These are phyloP conservation scores for Hirtodrosophila trivittata DNA, from an alignment of 2,888 invertebrate genomes.

Conservation along the genomic window DNA sequence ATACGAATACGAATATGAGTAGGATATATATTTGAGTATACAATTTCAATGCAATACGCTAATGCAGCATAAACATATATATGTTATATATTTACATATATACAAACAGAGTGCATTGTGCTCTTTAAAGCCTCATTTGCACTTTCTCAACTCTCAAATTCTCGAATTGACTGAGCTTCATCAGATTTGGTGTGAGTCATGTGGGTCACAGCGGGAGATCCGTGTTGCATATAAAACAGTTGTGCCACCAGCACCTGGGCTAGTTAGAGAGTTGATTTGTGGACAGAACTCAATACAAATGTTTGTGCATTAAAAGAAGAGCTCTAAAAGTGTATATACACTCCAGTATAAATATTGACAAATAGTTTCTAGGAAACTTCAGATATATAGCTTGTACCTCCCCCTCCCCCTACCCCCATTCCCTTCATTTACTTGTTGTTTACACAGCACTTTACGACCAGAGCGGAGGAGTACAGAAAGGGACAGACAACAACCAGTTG, in stretches of 20 bases:
- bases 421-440: constrained; percentile 29
- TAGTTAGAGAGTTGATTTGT: constrained; percentile 29
- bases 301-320: constrained; percentile 68
- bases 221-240: constrained; percentile 11
- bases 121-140: constrained; percentile 30
- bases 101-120: constrained; percentile 8
- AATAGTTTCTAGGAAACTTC: constrained; percentile 62
- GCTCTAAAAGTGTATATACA: constrained; percentile 40
- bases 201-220: constrained; percentile 43
- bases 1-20: constrained; percentile 3
- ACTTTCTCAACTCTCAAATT: constrained; percentile 46
- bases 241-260: constrained; percentile 3
- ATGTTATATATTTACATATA: no score
- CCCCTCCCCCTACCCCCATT: background rate
- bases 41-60: constrained; percentile 44
- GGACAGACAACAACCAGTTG: constrained; percentile 1
- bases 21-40: constrained; percentile 21
- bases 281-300: constrained; percentile 33
- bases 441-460: constrained; percentile 6
- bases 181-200: constrained; percentile 65
- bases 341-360: constrained; percentile 68
- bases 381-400: background rate
- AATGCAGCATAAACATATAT: constrained; percentile 42
- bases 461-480: background rate
- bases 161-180: constrained; percentile 20